Base-by-base conservation (phyloP, 2,797 vertebrate species). In the Brachyrhaphis roseni region DNA sequence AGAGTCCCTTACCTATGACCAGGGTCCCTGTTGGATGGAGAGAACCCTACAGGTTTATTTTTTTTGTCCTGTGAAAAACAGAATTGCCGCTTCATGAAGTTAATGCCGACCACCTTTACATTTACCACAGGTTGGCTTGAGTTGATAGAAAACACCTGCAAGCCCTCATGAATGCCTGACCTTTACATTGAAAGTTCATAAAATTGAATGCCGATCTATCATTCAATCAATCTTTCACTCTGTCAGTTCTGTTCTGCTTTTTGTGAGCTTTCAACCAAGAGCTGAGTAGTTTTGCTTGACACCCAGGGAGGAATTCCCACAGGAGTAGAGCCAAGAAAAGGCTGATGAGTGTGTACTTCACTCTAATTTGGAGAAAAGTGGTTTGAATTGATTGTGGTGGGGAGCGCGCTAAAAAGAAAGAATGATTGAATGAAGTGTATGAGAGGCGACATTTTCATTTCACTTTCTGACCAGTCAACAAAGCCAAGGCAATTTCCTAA, bases 401-500 rank as follows among this genome's bases (percentile, higher is more conserved):
- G 77, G 79, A 77, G 78, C 23, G 1, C 13, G 51, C 73, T 39
- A 34, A 76, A 81, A 77, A 71, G 57, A 82, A 74, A 84, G 72
- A 72, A 78, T 49, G 83, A 84, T 72, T 87, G 83, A 87, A 83
- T 79, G 75, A 84, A 77, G 64, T 76, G 55, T 71, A 55, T 71
- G 51, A 78, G 82, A 84, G 75, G 51, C 39, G 70, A 72, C 59
- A 45, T 66, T 89, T 91, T 79, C 39, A 80, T 86, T 92, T 86
- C 18, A 47, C 82, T 77, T 85, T 89, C 46, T 90, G 86, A 86
- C 89, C 82, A 73, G 78, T 84, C 85, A 86, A 81, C 86, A 90
- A 89, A 90, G 76, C 82, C 57, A 23, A 80, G 66, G 84, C 85
- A 84, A 82, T 92, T 87, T 88, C 86, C 79, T 43, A 68, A 90